Conservation (phyloP, 2,113 vertebrate species). For the Hoplias malabaricus region DNA sequence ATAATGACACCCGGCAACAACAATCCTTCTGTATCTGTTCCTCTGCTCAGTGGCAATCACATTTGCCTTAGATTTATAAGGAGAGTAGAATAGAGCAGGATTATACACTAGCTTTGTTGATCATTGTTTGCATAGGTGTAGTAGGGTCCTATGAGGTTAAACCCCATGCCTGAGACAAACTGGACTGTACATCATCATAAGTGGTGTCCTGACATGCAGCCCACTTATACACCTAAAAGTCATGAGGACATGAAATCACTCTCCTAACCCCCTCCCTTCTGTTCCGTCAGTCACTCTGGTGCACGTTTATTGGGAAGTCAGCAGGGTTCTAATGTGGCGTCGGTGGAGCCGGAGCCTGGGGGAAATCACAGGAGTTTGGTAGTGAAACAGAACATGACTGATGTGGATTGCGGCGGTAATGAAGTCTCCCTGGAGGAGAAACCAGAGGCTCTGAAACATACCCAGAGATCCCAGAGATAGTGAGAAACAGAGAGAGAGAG, state of each 20-base stretch:
- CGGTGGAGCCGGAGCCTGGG: not conserved
- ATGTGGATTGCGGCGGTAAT: constrained; percentile 9
- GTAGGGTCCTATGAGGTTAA: not conserved
- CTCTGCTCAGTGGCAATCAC: not conserved
- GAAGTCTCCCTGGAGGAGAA: not conserved
- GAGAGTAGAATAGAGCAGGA: not conserved
- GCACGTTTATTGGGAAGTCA: not conserved
- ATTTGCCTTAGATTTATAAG: too few relatives aligned
- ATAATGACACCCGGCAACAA: too few relatives aligned
- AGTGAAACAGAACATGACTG: not conserved
- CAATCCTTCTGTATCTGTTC: not conserved
- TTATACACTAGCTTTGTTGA: not conserved
- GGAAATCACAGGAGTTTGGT: not conserved
- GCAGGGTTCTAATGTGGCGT: not conserved
- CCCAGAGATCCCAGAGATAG: not conserved
- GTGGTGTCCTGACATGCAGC: not conserved
- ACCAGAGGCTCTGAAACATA: not conserved
- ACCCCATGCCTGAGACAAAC: not conserved
- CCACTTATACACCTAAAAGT: not conserved
- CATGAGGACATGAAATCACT: too few relatives aligned
- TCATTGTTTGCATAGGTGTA: not conserved
- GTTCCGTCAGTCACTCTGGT: not conserved
- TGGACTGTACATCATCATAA: not conserved
- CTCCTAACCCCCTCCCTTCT: not conserved
- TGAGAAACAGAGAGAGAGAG: not conserved